phyloP scores from a whole-genome alignment of 2,888 invertebrate genomes.

The Lycocerus yunnanus region DNA sequence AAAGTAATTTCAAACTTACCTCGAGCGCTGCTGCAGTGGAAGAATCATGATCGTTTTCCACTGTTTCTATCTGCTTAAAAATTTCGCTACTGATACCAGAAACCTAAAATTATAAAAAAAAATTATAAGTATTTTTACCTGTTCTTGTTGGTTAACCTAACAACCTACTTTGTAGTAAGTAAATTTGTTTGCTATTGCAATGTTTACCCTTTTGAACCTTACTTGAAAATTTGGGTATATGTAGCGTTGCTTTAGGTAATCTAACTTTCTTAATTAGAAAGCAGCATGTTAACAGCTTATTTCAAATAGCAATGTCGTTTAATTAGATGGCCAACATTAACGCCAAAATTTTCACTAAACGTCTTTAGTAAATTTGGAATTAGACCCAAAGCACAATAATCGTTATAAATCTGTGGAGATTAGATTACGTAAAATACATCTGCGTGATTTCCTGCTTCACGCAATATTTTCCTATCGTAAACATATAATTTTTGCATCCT shows the following conservation, averaged over 20 bases:
- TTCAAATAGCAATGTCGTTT: conserved; percentile 14
- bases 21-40: conserved; percentile 91
- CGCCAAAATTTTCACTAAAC: background rate
- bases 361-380: background rate
- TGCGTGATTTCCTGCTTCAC: background rate
- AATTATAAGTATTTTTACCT: background rate
- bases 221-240: conserved; percentile 9
- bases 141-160: background rate
- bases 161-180: background rate
- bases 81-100: conserved; percentile 96
- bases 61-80: conserved; percentile 95
- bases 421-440: background rate
- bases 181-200: conserved; percentile 7
- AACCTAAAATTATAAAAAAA: conserved; percentile 65
- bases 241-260: conserved; percentile 23
- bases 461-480: background rate
- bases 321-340: conserved; percentile 4
- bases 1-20: conserved; percentile 55
- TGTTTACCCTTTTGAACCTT: conserved; percentile 1
- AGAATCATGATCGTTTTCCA: conserved; percentile 94
- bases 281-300: conserved; percentile 20
- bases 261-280: conserved; percentile 27
- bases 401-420: background rate
- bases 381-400: background rate
- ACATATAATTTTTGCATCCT: background rate